Evolutionary conservation across 1,140 invertebrate genomes (phyloP).

Genomic region (Anastrepha ludens): DNA sequence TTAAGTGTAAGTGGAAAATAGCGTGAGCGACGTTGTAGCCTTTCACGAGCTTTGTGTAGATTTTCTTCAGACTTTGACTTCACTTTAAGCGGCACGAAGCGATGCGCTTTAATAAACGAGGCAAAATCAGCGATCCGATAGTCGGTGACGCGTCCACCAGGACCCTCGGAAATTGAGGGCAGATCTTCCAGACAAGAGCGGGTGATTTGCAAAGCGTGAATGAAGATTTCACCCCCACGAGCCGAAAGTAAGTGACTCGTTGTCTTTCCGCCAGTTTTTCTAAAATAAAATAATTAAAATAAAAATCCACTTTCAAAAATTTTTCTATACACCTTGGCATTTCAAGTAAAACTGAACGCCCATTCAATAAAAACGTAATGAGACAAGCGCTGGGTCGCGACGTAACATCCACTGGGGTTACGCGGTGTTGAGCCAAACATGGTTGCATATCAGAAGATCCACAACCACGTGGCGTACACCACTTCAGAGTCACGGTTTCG

Average conservation of each 20-base stretch:
- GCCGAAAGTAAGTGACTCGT: conserved; percentile 94
- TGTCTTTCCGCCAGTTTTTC: conserved; percentile 89
- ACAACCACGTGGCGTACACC: conserved; percentile 94
- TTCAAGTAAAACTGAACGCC: conserved; percentile 95
- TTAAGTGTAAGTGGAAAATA: conserved; percentile 91
- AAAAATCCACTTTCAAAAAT: neutral
- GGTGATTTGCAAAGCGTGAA: conserved; percentile 90
- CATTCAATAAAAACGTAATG: conserved; percentile 96
- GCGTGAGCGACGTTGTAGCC: conserved; percentile 86
- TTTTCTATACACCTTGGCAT: conserved; percentile 81
- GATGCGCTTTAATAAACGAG: conserved; percentile 89
- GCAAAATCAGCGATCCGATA: conserved; percentile 93
- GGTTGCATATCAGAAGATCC: conserved; percentile 86
- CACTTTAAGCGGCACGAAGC: conserved; percentile 81
- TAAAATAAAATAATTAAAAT: conserved; percentile 54
- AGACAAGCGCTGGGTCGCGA: conserved; percentile 95
- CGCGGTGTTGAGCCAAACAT: conserved; percentile 88
- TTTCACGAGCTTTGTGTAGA: conserved; percentile 79
- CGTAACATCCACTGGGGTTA: conserved; percentile 97
- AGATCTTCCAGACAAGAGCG: conserved; percentile 95
- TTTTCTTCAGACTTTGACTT: conserved; percentile 69
- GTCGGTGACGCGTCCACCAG: conserved; percentile 94
- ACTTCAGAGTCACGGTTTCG: conserved; percentile 90
- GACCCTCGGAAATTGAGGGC: conserved; percentile 94
- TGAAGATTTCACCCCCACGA: conserved; percentile 97